Conservation (phyloP, 2,113 vertebrate species). For the Mobula hypostoma region DNA sequence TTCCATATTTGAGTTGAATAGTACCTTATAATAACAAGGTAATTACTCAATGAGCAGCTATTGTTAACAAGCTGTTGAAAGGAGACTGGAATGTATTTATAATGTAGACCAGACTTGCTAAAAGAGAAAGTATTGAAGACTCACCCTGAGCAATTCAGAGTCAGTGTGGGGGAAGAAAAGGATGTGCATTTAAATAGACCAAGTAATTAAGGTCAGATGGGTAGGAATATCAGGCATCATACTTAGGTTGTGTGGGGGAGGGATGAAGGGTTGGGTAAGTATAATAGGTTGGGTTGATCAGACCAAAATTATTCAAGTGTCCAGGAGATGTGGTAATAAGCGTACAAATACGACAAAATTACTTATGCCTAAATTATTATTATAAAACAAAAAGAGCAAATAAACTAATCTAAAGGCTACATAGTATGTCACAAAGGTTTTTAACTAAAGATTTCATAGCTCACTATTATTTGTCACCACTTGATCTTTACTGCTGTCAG, state of each 20-base stretch:
- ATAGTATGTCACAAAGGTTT: too few relatives aligned
- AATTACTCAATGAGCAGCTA: neutral
- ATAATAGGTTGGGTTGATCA: too few relatives aligned
- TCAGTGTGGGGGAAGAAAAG: neutral
- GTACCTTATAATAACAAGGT: neutral
- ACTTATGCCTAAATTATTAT: too few relatives aligned
- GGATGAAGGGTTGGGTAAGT: neutral
- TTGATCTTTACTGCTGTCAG: too few relatives aligned
- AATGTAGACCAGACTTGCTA: neutral
- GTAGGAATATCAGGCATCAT: neutral
- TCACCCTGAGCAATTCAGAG: neutral
- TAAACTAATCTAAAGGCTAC: too few relatives aligned
- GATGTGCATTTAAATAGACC: neutral
- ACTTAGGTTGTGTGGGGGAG: too few relatives aligned
- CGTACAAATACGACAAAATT: too few relatives aligned
- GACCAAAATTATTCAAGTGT: too few relatives aligned
- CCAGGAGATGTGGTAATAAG: too few relatives aligned
- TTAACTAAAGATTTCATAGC: too few relatives aligned
- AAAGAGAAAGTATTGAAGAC: neutral
- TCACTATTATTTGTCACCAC: too few relatives aligned
- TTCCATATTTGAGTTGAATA: neutral
- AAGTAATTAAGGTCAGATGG: neutral
- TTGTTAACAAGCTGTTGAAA: slow-evolving; percentile 12
- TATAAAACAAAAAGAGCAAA: too few relatives aligned
- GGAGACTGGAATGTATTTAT: neutral